These are phyloP conservation scores for Porites lobata DNA, from an alignment of 92 coral and sea anemone genomes.

Conservation along the genomic window DNA sequence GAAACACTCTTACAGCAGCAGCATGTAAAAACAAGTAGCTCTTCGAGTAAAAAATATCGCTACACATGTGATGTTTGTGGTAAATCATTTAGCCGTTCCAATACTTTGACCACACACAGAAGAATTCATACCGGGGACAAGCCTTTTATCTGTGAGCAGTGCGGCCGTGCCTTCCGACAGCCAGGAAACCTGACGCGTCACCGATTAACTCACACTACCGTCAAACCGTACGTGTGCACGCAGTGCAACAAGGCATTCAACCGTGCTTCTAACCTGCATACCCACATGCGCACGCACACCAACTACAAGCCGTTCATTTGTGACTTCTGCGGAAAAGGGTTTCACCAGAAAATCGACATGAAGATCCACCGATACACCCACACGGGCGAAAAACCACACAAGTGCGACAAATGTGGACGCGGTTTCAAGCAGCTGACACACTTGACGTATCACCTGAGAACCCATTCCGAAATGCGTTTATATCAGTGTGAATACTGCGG, in stretches of 20 bases:
- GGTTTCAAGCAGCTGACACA: constrained; percentile 98
- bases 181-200: constrained; percentile 90
- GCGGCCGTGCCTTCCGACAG: constrained; percentile 91
- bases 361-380: constrained; percentile 98
- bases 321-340: constrained; percentile 97
- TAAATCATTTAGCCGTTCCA: constrained; percentile 89
- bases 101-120: constrained; percentile 84
- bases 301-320: constrained; percentile 95
- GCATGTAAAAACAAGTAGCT: not conserved
- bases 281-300: constrained; percentile 98
- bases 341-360: constrained; percentile 99
- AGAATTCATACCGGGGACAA: constrained; percentile 90
- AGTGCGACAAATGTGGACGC: constrained; percentile 97
- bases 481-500: constrained; percentile 84
- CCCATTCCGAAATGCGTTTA: constrained; percentile 90
- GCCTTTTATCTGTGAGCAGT: constrained; percentile 84
- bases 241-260: constrained; percentile 99
- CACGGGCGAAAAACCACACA: constrained; percentile 98
- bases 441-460: constrained; percentile 94
- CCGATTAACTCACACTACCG: constrained; percentile 89
- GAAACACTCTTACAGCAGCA: not conserved
- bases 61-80: constrained; percentile 86
- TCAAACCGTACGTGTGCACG: constrained; percentile 92
- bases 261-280: constrained; percentile 98
- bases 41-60: constrained; percentile 67